Conservation (phyloP, 2,113 vertebrate species). For the Peromyscus polionotus region DNA sequence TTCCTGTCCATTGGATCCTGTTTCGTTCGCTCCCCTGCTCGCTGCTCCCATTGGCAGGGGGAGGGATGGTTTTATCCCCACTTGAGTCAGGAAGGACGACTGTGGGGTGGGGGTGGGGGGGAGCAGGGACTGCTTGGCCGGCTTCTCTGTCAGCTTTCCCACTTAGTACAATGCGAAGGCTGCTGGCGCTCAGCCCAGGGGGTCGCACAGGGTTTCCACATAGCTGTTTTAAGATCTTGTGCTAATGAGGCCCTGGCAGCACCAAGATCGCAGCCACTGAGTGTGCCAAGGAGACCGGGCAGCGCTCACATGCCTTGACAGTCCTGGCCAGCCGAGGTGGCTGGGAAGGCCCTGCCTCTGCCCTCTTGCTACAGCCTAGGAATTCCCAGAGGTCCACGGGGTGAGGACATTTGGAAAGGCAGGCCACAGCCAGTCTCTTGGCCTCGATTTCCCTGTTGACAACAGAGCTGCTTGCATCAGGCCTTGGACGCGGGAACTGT, state of each 20-base stretch:
- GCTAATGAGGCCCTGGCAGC: conserved; percentile 60
- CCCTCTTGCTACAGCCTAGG: neutral
- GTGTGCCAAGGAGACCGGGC: conserved; percentile 7
- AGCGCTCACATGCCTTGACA: neutral
- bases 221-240: conserved; percentile 53
- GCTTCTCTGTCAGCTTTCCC: neutral
- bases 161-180: neutral
- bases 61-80: neutral
- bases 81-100: neutral
- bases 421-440: neutral
- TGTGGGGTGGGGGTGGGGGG: neutral
- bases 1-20: neutral
- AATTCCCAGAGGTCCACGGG: neutral
- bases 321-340: neutral
- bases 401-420: neutral
- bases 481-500: neutral
- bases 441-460: neutral
- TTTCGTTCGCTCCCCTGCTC: neutral
- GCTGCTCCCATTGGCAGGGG: accelerated
- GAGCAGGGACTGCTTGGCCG: neutral
- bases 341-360: neutral
- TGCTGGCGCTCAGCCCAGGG: conserved; percentile 10
- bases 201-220: conserved; percentile 42
- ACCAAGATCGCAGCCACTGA: neutral
- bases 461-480: neutral